Base-by-base conservation (phyloP, 2,797 vertebrate genomes). In the Muscicapa comitata region DNA sequence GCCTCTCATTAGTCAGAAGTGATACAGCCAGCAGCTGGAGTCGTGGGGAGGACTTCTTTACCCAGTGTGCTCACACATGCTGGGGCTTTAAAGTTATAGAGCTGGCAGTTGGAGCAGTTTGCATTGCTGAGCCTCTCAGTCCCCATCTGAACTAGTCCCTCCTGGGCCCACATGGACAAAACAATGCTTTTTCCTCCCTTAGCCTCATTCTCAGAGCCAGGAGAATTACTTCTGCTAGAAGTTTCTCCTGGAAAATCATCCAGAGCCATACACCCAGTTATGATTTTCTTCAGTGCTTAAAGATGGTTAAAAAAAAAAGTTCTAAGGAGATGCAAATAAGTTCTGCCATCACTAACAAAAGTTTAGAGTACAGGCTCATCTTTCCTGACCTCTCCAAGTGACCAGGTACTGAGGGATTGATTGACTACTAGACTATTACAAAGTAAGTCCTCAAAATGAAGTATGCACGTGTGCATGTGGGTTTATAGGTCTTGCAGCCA, bases 1-100 rank as follows among this genome's bases (percentile, higher is more conserved):
- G 70, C 74, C 53, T 92, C 92, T 93, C 92, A 67, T 96, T 94
- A 94, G 59, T 33, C 78, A 93, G 53, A 80, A 88, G 51, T 29
- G 55, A 79, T 47, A 77, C 37, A 77, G 66, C 24, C 10, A 8
- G 68, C 57, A 81, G 86, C 83, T 65, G 80, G 66, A 94, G 84
- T 84, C 19, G 0, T 84, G 84, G 77, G 59, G 84, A 92, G 57
- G 74, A 82, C 67, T 93, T 93, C 77, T 91, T 93, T 93, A 89
- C 53, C 54, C 71, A 74, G 55, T 45, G 15, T 29, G 43, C 43
- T 93, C 58, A 82, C 75, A 51, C 55, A 70, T 11, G 59, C 84
- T 89, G 84, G 66, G 79, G 37, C 61, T 94, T 93, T 80, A 90
- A 89, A 79, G 53, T 15, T 37, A 26, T 7, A 31, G 59, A 74